These are phyloP conservation scores for Coleophora deauratella DNA, from an alignment of 2,888 invertebrate genomes.

Conservation along the genomic window DNA sequence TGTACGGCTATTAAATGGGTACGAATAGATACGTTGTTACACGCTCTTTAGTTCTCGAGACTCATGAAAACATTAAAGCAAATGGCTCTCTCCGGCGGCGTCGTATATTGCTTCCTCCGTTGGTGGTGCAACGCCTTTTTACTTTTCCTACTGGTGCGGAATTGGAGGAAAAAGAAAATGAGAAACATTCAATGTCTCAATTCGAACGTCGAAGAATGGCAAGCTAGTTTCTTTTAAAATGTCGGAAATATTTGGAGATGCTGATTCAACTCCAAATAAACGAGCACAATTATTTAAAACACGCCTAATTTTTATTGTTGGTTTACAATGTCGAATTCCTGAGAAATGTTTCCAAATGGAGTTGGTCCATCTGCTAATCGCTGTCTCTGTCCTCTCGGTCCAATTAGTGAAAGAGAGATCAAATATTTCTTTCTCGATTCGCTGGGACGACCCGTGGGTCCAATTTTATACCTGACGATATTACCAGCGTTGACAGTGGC, in stretches of 20 bases:
- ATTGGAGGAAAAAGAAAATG: conserved; percentile 60
- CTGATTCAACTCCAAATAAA: conserved; percentile 29
- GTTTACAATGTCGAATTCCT: conserved; percentile 27
- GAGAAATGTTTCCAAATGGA: conserved; percentile 44
- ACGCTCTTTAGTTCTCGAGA: conserved; percentile 61
- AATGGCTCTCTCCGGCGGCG: conserved; percentile 47
- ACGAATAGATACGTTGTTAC: conserved; percentile 64
- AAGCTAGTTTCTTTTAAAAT: conserved; percentile 51
- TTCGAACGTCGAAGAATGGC: conserved; percentile 34
- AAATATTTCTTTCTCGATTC: conserved; percentile 40
- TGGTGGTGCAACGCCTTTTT: conserved; percentile 60
- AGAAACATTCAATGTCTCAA: conserved; percentile 67
- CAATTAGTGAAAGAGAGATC: conserved; percentile 59
- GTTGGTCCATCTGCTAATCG: conserved; percentile 44
- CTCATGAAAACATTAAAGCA: conserved; percentile 68
- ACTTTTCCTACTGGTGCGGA: conserved; percentile 58
- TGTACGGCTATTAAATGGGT: conserved; percentile 62
- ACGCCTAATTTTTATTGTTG: conserved; percentile 48
- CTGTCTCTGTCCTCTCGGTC: conserved; percentile 36
- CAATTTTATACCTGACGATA: conserved; percentile 68
- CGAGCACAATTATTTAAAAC: conserved; percentile 48
- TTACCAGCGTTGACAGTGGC: conserved; percentile 57
- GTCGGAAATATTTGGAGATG: conserved; percentile 32
- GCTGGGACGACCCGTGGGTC: conserved; percentile 48
- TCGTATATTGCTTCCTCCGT: conserved; percentile 55